Conservation (phyloP, 2,888 invertebrate species). For the Paralinhomoeus sp. region DNA sequence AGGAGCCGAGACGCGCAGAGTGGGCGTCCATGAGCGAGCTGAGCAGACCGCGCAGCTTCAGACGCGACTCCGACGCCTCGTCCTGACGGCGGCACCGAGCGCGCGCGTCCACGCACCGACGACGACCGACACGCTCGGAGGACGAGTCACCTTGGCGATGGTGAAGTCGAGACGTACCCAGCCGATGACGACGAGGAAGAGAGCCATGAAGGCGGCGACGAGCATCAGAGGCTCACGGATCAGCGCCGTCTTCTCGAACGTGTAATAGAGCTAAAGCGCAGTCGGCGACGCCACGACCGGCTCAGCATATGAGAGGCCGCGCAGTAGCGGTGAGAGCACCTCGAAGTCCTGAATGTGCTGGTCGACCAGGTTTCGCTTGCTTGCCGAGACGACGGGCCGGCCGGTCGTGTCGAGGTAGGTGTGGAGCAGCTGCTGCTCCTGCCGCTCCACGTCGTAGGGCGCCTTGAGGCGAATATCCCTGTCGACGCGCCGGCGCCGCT, state of each 20-base stretch:
- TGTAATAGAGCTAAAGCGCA: conserved; percentile 44
- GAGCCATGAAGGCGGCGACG: conserved; percentile 57
- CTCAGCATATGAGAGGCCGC: no score
- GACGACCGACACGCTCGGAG: no score
- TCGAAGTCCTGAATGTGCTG: conserved; percentile 72
- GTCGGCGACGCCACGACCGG: neutral
- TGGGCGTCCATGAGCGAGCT: conserved; percentile 37
- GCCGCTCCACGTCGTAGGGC: conserved; percentile 54
- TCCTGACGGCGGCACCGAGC: conserved; percentile 30
- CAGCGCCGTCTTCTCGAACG: conserved; percentile 59
- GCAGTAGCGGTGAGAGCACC: conserved; percentile 20
- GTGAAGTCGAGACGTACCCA: conserved; percentile 89
- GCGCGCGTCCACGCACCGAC: no score
- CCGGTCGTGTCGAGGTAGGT: conserved; percentile 89
- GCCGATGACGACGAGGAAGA: conserved; percentile 72
- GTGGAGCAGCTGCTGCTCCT: conserved; percentile 51
- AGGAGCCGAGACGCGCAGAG: conserved; percentile 38
- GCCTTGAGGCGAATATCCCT: conserved; percentile 52
- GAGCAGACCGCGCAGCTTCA: conserved; percentile 30
- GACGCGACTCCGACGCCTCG: conserved; percentile 33
- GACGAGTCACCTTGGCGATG: conserved; percentile 42
- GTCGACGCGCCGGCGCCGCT: conserved; percentile 33
- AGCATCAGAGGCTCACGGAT: conserved; percentile 77
- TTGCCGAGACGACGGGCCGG: conserved; percentile 61
- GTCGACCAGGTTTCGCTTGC: conserved; percentile 62